Conservation (phyloP, 2,797 vertebrate species). For the Pipistrellus pipistrellus region DNA sequence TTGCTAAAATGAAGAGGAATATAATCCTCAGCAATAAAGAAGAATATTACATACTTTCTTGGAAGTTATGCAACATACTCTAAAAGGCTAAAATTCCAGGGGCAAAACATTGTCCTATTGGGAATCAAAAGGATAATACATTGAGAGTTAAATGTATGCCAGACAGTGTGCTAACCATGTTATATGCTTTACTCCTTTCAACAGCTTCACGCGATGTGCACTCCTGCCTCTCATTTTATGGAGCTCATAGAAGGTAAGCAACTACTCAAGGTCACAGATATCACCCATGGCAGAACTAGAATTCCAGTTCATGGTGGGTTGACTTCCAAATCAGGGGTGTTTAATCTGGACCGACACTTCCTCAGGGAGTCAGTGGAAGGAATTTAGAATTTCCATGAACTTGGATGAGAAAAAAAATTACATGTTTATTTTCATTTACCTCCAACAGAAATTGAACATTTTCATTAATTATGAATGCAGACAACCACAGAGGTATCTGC, state of each 20-base stretch:
- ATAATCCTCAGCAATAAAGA: neutral
- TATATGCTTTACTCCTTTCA: neutral
- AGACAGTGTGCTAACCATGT: neutral
- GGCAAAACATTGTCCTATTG: neutral
- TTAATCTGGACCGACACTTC: neutral
- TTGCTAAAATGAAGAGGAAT: neutral
- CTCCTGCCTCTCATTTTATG: neutral
- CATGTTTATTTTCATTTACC: neutral
- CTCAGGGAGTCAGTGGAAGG: neutral
- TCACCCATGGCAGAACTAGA: neutral
- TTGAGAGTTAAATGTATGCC: neutral
- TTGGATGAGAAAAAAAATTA: neutral
- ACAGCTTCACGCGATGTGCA: rapidly evolving
- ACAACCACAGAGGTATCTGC: neutral
- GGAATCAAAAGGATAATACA: neutral
- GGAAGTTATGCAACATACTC: constrained; percentile 40
- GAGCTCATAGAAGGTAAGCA: neutral
- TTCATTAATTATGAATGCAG: constrained; percentile 9
- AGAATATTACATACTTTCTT: constrained; percentile 20
- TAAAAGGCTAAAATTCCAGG: constrained; percentile 24
- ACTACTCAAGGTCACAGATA: neutral
- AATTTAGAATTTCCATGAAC: neutral
- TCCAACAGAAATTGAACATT: constrained; percentile 3
- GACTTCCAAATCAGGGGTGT: neutral
- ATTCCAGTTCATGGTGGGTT: neutral